Conservation (phyloP, 92 coral and sea anemone species). For the Phenganax marumi region DNA sequence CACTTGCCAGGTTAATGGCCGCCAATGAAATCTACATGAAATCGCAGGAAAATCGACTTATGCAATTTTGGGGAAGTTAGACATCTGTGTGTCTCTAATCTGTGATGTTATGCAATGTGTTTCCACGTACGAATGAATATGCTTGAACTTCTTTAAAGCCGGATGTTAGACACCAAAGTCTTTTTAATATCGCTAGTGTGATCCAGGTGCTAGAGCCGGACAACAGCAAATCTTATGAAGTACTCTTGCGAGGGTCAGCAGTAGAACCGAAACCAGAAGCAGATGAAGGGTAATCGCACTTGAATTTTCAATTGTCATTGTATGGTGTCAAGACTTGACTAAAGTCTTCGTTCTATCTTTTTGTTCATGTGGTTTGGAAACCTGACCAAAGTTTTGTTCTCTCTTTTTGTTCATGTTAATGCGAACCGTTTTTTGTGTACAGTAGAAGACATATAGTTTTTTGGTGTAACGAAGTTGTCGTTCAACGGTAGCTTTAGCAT, state of each 20-base stretch:
- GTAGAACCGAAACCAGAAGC: constrained; percentile 52
- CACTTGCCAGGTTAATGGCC: too few species aligned
- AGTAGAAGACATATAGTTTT: neutral
- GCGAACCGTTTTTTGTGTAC: neutral
- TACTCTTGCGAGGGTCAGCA: constrained; percentile 78
- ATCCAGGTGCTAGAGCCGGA: constrained; percentile 30
- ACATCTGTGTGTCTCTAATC: too few species aligned
- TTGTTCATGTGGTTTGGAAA: neutral
- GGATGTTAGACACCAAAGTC: neutral
- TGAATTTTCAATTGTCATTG: neutral
- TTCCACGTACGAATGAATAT: constrained; percentile 45
- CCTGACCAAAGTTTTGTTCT: neutral
- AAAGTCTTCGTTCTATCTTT: neutral
- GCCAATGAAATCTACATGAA: too few species aligned
- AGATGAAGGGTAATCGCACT: constrained; percentile 41
- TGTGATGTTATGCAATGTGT: too few species aligned
- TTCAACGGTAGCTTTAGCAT: too few species aligned
- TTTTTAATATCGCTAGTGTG: constrained; percentile 6
- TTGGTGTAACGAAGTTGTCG: neutral
- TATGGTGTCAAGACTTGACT: neutral
- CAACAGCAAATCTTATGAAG: constrained; percentile 41
- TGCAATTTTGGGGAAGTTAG: too few species aligned
- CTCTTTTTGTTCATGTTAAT: too few species aligned
- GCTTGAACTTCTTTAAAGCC: neutral
- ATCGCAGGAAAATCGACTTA: too few species aligned